Conservation (phyloP, 2,797 vertebrate genomes). For the Acanthiza pusilla region DNA sequence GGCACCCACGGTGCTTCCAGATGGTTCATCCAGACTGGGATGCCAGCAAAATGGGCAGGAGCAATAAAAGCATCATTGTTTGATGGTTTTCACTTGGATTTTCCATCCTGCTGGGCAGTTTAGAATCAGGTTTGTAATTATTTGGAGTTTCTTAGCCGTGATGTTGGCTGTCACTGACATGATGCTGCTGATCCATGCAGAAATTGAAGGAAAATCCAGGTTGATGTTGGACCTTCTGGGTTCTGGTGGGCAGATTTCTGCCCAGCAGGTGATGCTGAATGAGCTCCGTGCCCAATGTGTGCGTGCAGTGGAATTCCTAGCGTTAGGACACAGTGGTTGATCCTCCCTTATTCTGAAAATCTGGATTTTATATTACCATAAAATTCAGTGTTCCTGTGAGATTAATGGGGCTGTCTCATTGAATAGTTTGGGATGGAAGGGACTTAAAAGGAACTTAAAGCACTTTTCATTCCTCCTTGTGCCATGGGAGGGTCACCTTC, state of each 20-base stretch:
- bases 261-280: background rate
- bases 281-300: fast-evolving
- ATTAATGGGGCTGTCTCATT: background rate
- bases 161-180: background rate
- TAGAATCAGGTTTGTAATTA: background rate
- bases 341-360: background rate
- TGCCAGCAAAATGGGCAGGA: background rate
- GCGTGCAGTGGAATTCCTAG: background rate
- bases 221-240: background rate
- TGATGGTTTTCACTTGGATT: background rate
- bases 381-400: background rate
- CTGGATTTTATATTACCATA: background rate
- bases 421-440: background rate
- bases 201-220: background rate
- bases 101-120: background rate
- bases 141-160: background rate
- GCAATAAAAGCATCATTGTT: background rate
- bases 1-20: background rate
- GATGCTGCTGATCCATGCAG: fast-evolving
- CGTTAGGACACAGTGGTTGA: fast-evolving
- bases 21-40: background rate
- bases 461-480: background rate
- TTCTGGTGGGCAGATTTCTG: background rate
- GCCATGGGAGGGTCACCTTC: background rate
- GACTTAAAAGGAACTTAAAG: background rate